Evolutionary conservation across 2,888 invertebrate species (phyloP), one percentile per base, ranked within the genome.

Genomic region (Xanthia togata): DNA sequence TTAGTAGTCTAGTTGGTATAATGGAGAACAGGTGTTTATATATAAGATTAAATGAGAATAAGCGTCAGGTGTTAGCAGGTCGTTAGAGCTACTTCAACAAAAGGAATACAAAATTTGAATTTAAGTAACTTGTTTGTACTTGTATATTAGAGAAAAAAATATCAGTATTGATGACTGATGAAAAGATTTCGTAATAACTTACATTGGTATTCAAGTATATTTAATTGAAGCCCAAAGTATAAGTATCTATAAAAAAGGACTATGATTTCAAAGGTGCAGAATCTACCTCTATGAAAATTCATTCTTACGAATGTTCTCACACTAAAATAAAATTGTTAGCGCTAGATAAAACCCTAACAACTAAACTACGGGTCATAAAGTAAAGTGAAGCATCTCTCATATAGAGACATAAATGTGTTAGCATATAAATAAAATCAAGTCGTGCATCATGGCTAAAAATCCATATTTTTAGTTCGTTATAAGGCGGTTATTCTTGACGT

Each of bases 371-470:
- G 76, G 87, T 84, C 91, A 86, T 92, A 92, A 93, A 93, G 83
- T 91, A 92, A 93, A 93, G 88, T 78, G 60, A 93, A 91, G 87
- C 84, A 91, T 90, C 88, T 92, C 88, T 85, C 84, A 90, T 92
- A 92, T 90, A 92, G 90, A 91, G 86, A 89, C 91, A 91, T 94
- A 94, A 94, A 95, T 92, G 89, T 91, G 92, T 94, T 93, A 91
- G 85, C 93, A 89, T 87, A 89, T 87, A 92, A 93, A 94, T 94
- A 95, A 93, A 93, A 91, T 91, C 90, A 92, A 78, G 92, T 92
- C 88, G 89, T 88, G 90, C 92, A 91, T 92, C 92, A 91, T 91
- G 90, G 90, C 81, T 81, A 72, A 78, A 79, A 87, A 88, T 82
- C 82, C 79, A 89, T 90, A 88, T 88, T 90, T 89, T 89, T 86